Percentiles rank a stretch among this genome's conserved stretches.
Evolutionary conservation across 2,888 invertebrate species (phyloP).

Genomic region (Caradrina clavipalpis): DNA sequence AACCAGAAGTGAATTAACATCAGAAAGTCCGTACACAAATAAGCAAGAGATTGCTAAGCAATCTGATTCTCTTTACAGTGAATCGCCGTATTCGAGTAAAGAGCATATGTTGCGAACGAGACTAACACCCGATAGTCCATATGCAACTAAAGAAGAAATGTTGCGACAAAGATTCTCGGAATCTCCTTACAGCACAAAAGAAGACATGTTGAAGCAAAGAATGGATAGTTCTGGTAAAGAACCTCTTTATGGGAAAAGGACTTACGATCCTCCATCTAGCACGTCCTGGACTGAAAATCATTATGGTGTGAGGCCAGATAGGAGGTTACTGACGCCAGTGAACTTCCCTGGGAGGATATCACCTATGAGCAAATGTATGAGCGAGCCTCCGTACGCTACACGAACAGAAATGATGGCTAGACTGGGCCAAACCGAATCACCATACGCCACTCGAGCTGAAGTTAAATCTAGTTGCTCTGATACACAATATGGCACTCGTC

Average conservation of each 20-base stretch:
- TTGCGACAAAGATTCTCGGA: constrained; percentile 88
- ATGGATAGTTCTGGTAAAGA: constrained; percentile 82
- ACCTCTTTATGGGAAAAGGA: constrained; percentile 84
- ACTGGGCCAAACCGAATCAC: constrained; percentile 82
- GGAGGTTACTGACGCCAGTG: constrained; percentile 84
- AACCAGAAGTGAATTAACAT: constrained; percentile 68
- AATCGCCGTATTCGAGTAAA: constrained; percentile 87
- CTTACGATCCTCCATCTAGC: constrained; percentile 85
- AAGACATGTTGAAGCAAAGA: constrained; percentile 87
- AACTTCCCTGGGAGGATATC: constrained; percentile 82
- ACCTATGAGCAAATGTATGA: constrained; percentile 87
- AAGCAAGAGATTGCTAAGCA: constrained; percentile 80
- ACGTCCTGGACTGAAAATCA: constrained; percentile 85
- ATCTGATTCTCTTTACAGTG: constrained; percentile 80
- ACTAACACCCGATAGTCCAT: constrained; percentile 84
- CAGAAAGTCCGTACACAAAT: constrained; percentile 76
- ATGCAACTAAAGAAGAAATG: constrained; percentile 89
- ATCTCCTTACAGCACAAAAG: constrained; percentile 88
- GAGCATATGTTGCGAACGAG: constrained; percentile 85
- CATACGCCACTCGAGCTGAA: constrained; percentile 83
- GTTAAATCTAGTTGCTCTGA: constrained; percentile 88
- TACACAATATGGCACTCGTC: constrained; percentile 76
- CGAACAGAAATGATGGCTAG: constrained; percentile 87
- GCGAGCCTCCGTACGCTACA: constrained; percentile 87
- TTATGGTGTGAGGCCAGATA: constrained; percentile 84